Evolutionary conservation across 2,797 vertebrate genomes (phyloP).

Genomic region (Odontamblyopus rebecca): DNA sequence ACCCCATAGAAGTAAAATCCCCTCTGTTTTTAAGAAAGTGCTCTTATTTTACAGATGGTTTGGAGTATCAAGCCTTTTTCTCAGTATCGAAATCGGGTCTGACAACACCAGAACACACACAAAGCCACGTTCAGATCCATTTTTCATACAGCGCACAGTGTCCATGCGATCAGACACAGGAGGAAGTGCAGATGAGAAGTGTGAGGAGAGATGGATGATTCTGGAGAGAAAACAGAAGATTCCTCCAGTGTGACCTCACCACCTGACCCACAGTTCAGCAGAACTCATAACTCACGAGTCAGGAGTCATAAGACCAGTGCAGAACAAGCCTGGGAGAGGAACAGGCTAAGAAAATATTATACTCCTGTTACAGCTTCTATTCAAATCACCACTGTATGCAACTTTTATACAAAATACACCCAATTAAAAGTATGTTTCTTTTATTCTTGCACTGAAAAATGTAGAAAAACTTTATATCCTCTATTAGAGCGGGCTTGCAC

Average conservation of each 20-base stretch:
- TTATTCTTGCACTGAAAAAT: too few relatives aligned
- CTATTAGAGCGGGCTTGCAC: too few relatives aligned
- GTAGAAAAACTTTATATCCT: too few relatives aligned
- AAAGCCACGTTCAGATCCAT: neutral
- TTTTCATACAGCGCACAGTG: neutral
- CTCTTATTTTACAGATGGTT: too few relatives aligned
- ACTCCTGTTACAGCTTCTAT: neutral
- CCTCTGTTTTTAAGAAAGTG: too few relatives aligned
- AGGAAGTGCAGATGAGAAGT: conserved; percentile 1
- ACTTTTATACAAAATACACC: too few relatives aligned
- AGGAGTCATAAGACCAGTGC: conserved; percentile 39
- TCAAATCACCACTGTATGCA: too few relatives aligned
- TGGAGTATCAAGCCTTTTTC: too few relatives aligned
- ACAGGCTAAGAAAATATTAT: neutral
- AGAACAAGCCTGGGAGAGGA: conserved; percentile 34
- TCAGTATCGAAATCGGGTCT: too few relatives aligned
- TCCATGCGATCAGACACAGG: neutral
- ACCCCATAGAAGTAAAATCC: too few relatives aligned
- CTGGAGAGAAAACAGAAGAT: conserved; percentile 29
- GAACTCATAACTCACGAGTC: conserved; percentile 60
- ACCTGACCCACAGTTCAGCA: conserved; percentile 48
- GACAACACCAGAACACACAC: neutral
- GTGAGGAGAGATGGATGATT: conserved; percentile 20
- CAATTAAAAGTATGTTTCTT: too few relatives aligned
- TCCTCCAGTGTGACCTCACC: conserved; percentile 56